phyloP scores from a whole-genome alignment of 2,113 vertebrate species.

The Myrmophylax atrothorax region DNA sequence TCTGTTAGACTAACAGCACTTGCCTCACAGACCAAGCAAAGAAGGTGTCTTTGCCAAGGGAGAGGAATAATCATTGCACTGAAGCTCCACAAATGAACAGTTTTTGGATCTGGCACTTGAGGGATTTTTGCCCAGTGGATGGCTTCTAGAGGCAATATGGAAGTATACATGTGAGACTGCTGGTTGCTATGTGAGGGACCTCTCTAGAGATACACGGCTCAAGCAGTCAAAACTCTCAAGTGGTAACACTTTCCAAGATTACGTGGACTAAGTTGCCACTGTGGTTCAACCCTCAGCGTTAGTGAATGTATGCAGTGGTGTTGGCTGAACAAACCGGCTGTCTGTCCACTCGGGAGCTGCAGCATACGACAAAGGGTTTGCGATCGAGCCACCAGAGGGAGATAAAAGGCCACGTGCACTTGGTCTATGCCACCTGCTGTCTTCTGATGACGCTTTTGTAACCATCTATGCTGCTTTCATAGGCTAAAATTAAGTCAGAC shows the following conservation, averaged over 20 bases:
- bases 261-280: rapidly evolving
- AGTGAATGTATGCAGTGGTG: rapidly evolving
- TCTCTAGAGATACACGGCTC: rapidly evolving
- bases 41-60: background rate
- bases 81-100: background rate
- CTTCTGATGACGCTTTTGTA: rapidly evolving
- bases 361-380: background rate
- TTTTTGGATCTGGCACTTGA: background rate
- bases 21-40: background rate
- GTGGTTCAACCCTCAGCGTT: background rate
- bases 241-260: background rate
- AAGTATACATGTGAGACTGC: background rate
- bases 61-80: background rate
- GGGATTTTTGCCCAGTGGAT: background rate
- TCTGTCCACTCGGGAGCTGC: background rate
- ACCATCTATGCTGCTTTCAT: background rate
- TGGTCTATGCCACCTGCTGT: background rate
- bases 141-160: background rate
- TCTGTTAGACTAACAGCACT: background rate
- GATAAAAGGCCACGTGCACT: background rate
- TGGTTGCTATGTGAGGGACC: background rate
- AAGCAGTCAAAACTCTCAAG: background rate
- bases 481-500: background rate
- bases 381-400: background rate
- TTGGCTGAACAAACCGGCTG: background rate